Conservation (phyloP, 2,113 vertebrate genomes). For the Poicephalus gulielmi region DNA sequence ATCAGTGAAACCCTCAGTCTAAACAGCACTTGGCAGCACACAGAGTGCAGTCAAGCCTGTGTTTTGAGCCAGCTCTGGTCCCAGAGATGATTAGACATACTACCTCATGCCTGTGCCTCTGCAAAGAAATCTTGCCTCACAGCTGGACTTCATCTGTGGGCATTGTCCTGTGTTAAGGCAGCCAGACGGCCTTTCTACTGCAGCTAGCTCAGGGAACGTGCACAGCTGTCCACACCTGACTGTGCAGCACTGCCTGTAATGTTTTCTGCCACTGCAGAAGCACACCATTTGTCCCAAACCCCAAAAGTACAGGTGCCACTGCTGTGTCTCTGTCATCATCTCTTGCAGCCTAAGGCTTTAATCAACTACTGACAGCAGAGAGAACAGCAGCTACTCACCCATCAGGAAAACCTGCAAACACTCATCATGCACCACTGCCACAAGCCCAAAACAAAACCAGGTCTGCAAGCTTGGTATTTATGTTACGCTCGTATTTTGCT, state of each 20-base stretch:
- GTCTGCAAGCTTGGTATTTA: not conserved
- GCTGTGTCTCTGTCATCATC: not conserved
- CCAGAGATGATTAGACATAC: not conserved
- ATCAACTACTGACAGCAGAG: conserved; percentile 25
- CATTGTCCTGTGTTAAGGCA: not conserved
- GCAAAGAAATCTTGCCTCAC: not conserved
- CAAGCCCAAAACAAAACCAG: not conserved
- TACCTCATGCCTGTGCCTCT: not conserved
- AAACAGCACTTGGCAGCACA: not conserved
- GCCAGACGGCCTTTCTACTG: not conserved
- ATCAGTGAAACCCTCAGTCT: not conserved
- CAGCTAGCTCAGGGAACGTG: not conserved
- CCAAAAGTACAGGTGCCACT: not conserved
- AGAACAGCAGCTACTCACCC: not conserved
- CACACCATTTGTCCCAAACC: not conserved
- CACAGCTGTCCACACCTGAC: not conserved
- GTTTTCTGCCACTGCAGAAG: not conserved
- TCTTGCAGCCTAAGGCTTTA: conserved; percentile 7
- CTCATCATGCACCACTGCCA: not conserved
- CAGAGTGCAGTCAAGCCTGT: not conserved
- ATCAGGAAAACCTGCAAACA: not conserved
- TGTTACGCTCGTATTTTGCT: not conserved
- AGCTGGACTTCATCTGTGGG: not conserved
- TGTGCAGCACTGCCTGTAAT: not conserved
- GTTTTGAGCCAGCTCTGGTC: not conserved